Evolutionary conservation across 1,140 invertebrate species (phyloP), one percentile per base, ranked within the genome.

Genomic region (Drosophila rufa): DNA sequence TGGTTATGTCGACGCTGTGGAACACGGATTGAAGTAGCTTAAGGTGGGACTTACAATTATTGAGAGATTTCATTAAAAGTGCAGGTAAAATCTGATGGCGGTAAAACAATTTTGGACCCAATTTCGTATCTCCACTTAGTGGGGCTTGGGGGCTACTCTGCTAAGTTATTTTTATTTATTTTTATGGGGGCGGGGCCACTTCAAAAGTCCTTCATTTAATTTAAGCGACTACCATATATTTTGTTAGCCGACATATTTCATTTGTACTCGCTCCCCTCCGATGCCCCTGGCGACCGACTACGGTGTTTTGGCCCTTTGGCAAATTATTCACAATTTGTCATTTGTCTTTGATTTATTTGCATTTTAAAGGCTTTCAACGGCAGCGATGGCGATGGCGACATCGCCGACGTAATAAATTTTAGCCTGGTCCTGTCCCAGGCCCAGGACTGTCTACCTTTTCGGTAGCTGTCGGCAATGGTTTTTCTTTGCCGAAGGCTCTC

Each of bases 271-370:
- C 22, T 12, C 30, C 27, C 57, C n/a, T 22, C 17, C 36, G 30
- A 46, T 55, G 22, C 38, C 62, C 58, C 14, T 17, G 9, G 36
- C 55, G 36, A 42, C 55, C 55, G 55, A 57, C 45, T 36, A 50
- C 42, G 43, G 45, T 79, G 77, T 84, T 85, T 80, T 90, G 78
- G 80, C 68, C 75, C 78, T 76, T 77, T 90, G 85, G 85, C 85
- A 90, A 90, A 90, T 90, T 90, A 90, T 90, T 90, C 85, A 90
- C 85, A 90, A 90, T 90, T 90, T 90, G 85, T 90, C 85, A 90
- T 90, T 90, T 91, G 85, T 90, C 85, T 90, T 90, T 90, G 85
- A 90, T 90, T 90, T 90, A 90, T 90, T 90, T 90, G 85, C 85
- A 90, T 90, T 90, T 90, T 90, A 90, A 90, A 90, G 85, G 85